Base-by-base conservation (phyloP, 2,888 invertebrate genomes). In the Sinohyriopsis cumingii region DNA sequence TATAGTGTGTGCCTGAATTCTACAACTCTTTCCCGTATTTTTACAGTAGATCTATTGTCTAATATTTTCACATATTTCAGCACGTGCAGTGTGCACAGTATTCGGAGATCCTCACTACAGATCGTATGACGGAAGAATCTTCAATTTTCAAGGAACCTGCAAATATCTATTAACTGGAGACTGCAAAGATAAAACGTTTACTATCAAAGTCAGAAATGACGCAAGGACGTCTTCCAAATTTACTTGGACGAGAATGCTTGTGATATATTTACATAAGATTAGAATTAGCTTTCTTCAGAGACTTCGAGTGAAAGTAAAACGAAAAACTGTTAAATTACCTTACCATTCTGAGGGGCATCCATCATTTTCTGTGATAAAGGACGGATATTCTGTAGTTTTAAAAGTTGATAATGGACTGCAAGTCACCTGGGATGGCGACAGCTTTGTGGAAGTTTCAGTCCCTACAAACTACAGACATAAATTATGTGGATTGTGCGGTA, bases 21-120 rank as follows among this genome's bases (percentile, higher is more conserved):
- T 45, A 15, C 15, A 45, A 45, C 15, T 15, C 45, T 45, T 45
- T 45, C 12, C 45, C 12, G 12, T 45, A 45, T 45, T 15, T 1
- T 33, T 7, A 33, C 33, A 5, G 3, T 33, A 6, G 7, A 6
- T 7, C 33, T 33, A 5, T 33, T 33, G 33, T 33, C 7, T 5
- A 45, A 45, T 45, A 45, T 45, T 45, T 45, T 45, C 45, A 45
- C 45, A 45, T 45, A 80, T 90, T 89, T 55, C 88, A 94, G 94
- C 92, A 79, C 96, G 96, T 77, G 96, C 96, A 25, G 95, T 95
- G 1, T 97, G 97, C 87, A 96, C 96, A 18, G 97, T 97, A 3
- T 97, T 96, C 85, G 97, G 97, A 1, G 97, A 97, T 90, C 97
- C 97, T 0, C 97, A 98, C 89, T 98, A 97, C 89, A 94, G 95